These are phyloP conservation scores for Tamias sibiricus DNA, from an alignment of 2,113 vertebrate genomes.

Conservation along the genomic window DNA sequence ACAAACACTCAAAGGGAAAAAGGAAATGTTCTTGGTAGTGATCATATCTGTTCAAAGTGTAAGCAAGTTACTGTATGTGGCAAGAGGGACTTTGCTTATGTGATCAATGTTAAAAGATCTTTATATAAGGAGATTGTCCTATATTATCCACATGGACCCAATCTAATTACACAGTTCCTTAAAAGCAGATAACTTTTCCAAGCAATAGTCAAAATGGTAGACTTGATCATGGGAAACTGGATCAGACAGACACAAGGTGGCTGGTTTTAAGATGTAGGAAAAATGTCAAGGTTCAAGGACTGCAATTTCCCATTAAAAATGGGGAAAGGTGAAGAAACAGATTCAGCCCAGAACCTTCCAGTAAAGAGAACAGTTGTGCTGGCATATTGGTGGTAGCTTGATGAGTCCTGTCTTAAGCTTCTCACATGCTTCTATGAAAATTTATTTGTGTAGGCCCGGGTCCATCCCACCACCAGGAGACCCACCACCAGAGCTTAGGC, in stretches of 20 bases:
- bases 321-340: background rate
- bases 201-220: background rate
- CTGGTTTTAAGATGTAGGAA: background rate
- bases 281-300: background rate
- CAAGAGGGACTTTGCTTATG: background rate
- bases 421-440: background rate
- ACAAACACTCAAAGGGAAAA: background rate
- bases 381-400: background rate
- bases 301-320: background rate
- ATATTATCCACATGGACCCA: background rate
- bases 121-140: background rate
- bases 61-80: background rate
- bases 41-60: background rate
- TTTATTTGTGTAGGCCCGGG: too few species aligned
- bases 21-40: background rate
- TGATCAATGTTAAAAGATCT: background rate
- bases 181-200: background rate
- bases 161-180: background rate
- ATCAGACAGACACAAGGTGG: background rate
- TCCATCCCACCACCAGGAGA: too few species aligned
- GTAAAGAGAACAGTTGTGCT: background rate
- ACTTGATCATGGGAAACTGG: background rate
- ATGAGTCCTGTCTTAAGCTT: background rate
- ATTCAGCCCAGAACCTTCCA: background rate
- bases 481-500: too few species aligned